phyloP scores from a whole-genome alignment of 53 echinoderm and acorn worm species.

The Holothuria scabra region DNA sequence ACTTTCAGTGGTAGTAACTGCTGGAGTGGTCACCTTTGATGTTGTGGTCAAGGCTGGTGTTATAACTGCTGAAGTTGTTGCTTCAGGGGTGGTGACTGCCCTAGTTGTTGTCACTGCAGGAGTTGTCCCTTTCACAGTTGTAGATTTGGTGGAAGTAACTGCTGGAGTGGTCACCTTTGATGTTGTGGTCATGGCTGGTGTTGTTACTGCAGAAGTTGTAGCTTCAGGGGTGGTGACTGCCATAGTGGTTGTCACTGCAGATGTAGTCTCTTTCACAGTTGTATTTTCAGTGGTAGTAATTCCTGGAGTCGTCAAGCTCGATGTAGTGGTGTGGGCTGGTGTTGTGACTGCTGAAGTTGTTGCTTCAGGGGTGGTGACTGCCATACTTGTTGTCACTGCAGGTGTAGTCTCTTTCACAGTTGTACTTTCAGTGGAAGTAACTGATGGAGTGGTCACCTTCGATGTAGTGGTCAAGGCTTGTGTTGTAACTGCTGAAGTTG shows the following conservation, averaged over 20 bases:
- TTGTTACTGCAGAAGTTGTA: conserved; percentile 25
- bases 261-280: too few relatives aligned
- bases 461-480: conserved; percentile 3
- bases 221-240: background rate
- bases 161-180: background rate
- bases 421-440: too few relatives aligned
- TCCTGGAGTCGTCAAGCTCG: background rate
- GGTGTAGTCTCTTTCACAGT: too few relatives aligned
- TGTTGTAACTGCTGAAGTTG: conserved; percentile 3
- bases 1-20: background rate
- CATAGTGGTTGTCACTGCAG: too few relatives aligned
- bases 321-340: background rate
- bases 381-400: too few relatives aligned
- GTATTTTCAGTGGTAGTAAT: too few relatives aligned
- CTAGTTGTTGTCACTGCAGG: too few relatives aligned
- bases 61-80: too few relatives aligned
- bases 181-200: background rate
- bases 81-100: too few relatives aligned
- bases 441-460: background rate
- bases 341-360: background rate
- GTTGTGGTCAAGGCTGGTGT: conserved; percentile 14
- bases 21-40: conserved; percentile 6
- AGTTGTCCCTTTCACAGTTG: too few relatives aligned
- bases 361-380: background rate
- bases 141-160: too few relatives aligned